Base-by-base conservation (phyloP, 2,888 invertebrate species). In the Drosophila recens region DNA sequence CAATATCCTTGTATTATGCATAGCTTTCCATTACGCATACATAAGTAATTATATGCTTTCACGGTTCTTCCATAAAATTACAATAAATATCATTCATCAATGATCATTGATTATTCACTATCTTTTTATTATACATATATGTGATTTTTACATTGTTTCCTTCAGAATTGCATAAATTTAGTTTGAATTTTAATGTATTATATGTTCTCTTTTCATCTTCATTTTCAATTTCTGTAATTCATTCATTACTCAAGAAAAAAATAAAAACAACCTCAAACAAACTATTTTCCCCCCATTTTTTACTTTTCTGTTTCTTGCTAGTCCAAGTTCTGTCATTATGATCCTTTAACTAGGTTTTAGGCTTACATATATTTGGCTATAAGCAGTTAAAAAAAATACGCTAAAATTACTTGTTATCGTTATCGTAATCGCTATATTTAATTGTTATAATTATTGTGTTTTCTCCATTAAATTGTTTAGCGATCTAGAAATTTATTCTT, bases 1-100 rank as follows among this genome's bases (percentile, higher is more conserved):
- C 90, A 87, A 83, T 83, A 75, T 89, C 74, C 69, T 76, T 78
- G 72, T 87, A 78, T 75, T 80, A 81, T 75, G 75, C 83, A 77
- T 82, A 82, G 36, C 67, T 64, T 65, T 68, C 38, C 57, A 70
- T 59, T 65, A 59, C 48, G 33, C 58, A 72, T 72, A 63, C 65
- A 66, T 53, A 75, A 80, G 54, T 78, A 49, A 72, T 45, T 74
- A 78, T 67, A 54, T 49, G 38, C 34, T 49, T 45, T 49, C 38
- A 17, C 33, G 43, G 20, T 38, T 36, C 36, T 30, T 56, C 13
- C 81, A 51, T 67, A 30, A 62, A 74, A 72, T 67, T 67, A 72
- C 48, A 67, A 49, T 67, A 40, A 59, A 66, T 58, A 52, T 54
- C 15, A 53, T 58, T 66, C 52, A 57, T 57, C 15, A 54, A 23